These are phyloP conservation scores for Tupaia tana DNA, from an alignment of 2,113 vertebrate species.

Conservation along the genomic window DNA sequence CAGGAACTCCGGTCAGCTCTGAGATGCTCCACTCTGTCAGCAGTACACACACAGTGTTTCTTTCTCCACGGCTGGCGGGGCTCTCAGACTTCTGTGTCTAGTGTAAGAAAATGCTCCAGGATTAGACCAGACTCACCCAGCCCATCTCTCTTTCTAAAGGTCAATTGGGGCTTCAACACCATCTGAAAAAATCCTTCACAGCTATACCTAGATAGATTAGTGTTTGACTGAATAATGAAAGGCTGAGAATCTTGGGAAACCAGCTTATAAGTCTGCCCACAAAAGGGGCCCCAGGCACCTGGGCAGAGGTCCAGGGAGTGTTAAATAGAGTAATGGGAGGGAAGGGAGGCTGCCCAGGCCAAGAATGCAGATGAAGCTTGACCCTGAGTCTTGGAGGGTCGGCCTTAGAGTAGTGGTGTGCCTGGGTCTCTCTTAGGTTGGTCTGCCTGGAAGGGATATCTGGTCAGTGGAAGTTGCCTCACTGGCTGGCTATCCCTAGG, in stretches of 20 bases:
- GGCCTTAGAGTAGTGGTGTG: not conserved
- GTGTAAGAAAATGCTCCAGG: no score
- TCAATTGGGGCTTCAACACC: not conserved
- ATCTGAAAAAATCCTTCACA: not conserved
- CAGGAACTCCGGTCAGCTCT: no score
- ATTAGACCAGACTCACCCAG: not conserved
- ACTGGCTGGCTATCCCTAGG: not conserved
- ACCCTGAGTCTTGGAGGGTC: not conserved
- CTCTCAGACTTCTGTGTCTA: not conserved
- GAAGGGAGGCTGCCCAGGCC: not conserved
- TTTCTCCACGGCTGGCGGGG: rapidly evolving
- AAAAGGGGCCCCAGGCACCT: not conserved
- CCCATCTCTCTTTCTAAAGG: not conserved
- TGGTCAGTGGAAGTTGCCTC: no score
- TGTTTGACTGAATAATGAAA: not conserved
- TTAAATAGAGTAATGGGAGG: not conserved
- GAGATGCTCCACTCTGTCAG: not conserved
- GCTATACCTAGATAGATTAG: not conserved
- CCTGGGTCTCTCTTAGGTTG: not conserved
- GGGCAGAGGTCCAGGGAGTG: not conserved
- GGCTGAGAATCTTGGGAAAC: no score
- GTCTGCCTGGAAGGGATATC: not conserved
- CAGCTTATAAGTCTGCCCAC: not conserved
- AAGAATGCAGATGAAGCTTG: no score
- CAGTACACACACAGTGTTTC: rapidly evolving